A percentile compares a stretch with the other conserved stretches of the same genome.
phyloP scores from a whole-genome alignment of 2,888 invertebrate genomes.

The Drosophila pegasa region DNA sequence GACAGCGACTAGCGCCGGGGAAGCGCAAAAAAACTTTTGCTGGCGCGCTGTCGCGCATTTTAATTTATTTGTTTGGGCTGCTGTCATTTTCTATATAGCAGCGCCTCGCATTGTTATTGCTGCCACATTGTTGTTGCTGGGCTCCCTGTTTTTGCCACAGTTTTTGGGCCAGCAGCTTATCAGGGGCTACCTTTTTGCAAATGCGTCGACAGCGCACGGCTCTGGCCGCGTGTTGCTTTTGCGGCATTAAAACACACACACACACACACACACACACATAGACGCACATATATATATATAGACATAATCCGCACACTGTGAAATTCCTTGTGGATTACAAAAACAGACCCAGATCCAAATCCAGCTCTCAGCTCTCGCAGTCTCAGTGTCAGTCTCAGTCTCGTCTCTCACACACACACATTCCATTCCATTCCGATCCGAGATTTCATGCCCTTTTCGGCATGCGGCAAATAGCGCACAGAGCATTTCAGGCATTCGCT shows the following conservation, averaged over 20 bases:
- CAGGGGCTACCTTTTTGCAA: slow-evolving; percentile 69
- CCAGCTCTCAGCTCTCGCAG: slow-evolving; percentile 35
- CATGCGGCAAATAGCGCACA: slow-evolving; percentile 67
- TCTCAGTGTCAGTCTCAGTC: slow-evolving; percentile 6
- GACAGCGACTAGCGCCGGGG: slow-evolving; percentile 25
- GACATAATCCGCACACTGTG: slow-evolving; percentile 73
- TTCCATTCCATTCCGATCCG: slow-evolving; percentile 56
- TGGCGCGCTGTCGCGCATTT: slow-evolving; percentile 81
- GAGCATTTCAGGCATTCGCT: slow-evolving; percentile 59
- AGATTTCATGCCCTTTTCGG: slow-evolving; percentile 71
- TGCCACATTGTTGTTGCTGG: slow-evolving; percentile 53
- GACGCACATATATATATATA: slow-evolving; percentile 9
- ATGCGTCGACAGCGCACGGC: slow-evolving; percentile 68
- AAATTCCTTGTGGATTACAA: slow-evolving; percentile 78
- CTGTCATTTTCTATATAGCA: slow-evolving; percentile 74
- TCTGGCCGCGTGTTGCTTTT: slow-evolving; percentile 62
- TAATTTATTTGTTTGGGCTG: slow-evolving; percentile 81
- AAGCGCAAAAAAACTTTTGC: slow-evolving; percentile 52
- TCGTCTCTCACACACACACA: background rate
- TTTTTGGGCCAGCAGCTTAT: slow-evolving; percentile 62
- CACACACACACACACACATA: slow-evolving; percentile 12
- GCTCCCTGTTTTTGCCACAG: slow-evolving; percentile 27
- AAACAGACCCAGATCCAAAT: slow-evolving; percentile 57
- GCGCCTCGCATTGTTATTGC: slow-evolving; percentile 58
- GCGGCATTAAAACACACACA: slow-evolving; percentile 68